Base-by-base conservation (phyloP, 2,797 vertebrate genomes). In the Basileuterus tristriatus region DNA sequence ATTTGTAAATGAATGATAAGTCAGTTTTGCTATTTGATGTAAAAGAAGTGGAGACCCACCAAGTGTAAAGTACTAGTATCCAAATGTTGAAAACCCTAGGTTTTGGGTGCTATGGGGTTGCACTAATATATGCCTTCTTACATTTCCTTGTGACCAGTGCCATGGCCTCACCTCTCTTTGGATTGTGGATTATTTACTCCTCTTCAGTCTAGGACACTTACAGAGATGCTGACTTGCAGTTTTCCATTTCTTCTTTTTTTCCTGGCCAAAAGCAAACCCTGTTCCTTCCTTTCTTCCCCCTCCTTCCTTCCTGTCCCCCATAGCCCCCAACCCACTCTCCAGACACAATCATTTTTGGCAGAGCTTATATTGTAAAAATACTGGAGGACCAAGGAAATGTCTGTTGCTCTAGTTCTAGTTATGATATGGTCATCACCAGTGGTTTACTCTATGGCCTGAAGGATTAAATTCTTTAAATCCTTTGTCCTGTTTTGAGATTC, bases 281-380 rank as follows among this genome's bases (percentile, higher is more conserved):
- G 7, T 53, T 91, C 21, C 15, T 60, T 75, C 37, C 11, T 39
- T 37, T 20, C 47, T 87, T 83, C 60, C 37, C 34, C 20, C 6
- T 3, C 20, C 20, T 56, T 50, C 19, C 12, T 74, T 81, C 53
- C 49, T 70, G 30, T 27, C 16, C 29, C 29, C 15, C 32, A 0
- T 47, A 46, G 8, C 4, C 3, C 13, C 55, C 15, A 29, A 20
- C 49, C 8, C 23, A 32, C 30, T 80, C 30, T 6, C 0, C 1
- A 69, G 37, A 19, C 39, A 18, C 20, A 55, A 1, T 21, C 2
- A 5, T n/a, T 75, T 72, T 76, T 46, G 36, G 10, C 36, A 68
- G 55, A 53, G 27, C 23, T 87, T 56, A 1, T 34, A 12, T 24
- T 56, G 53, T 83, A 64, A 47, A 68, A 88, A 50, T 70, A 64